Conservation (phyloP, 92 coral and sea anemone species). For the Zoanthus sansibaricus region DNA sequence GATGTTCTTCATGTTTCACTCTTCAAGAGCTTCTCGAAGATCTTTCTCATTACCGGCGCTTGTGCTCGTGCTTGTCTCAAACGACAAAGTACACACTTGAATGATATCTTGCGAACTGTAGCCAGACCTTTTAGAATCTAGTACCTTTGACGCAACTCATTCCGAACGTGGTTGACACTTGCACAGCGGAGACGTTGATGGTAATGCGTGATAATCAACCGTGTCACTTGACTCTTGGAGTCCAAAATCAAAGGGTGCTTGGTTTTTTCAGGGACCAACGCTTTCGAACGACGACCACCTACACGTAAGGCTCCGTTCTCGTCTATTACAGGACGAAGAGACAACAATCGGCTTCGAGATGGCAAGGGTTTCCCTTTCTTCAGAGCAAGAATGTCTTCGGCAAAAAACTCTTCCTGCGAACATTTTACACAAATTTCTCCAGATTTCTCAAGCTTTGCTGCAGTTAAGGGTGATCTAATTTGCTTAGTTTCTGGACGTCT, state of each 20-base stretch:
- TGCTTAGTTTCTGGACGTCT: too few relatives aligned
- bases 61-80: conserved; percentile 50
- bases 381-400: too few relatives aligned
- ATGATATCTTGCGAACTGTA: conserved; percentile 46
- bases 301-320: conserved; percentile 13
- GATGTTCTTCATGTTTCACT: too few relatives aligned
- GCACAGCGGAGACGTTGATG: conserved; percentile 48
- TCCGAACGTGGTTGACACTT: conserved; percentile 45
- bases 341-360: too few relatives aligned
- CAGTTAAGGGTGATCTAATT: too few relatives aligned
- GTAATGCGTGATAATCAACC: conserved; percentile 6
- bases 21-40: conserved; percentile 36
- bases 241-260: conserved; percentile 57
- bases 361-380: too few relatives aligned
- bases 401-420: too few relatives aligned
- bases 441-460: too few relatives aligned
- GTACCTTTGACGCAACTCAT: conserved; percentile 52
- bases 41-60: conserved; percentile 65
- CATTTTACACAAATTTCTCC: too few relatives aligned
- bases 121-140: conserved; percentile 7
- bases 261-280: conserved; percentile 56
- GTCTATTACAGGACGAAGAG: not conserved
- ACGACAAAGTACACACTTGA: conserved; percentile 50
- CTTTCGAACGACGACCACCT: conserved; percentile 61
- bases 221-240: conserved; percentile 31